These are phyloP conservation scores for Rhodinocichla rosea DNA, from an alignment of 2,113 vertebrate genomes.

Conservation along the genomic window DNA sequence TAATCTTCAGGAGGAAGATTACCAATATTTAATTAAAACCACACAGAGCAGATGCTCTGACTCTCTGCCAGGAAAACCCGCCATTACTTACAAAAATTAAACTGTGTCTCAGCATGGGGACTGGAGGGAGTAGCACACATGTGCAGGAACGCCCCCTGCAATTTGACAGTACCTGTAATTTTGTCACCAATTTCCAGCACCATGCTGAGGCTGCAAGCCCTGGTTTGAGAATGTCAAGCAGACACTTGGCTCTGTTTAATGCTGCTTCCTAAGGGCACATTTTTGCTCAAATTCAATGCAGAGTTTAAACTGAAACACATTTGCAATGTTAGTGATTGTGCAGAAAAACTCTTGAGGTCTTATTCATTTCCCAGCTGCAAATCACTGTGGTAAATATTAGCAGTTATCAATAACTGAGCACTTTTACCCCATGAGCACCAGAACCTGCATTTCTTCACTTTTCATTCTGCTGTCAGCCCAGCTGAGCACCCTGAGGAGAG, in stretches of 20 bases:
- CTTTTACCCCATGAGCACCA: background rate
- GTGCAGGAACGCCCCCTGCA: background rate
- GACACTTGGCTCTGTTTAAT: background rate
- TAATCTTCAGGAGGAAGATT: background rate
- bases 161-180: background rate
- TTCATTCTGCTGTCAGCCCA: background rate
- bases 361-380: background rate
- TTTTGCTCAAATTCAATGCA: background rate
- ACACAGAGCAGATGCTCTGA: background rate
- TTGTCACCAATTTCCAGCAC: background rate
- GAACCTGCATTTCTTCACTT: rapidly evolving
- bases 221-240: background rate
- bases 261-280: background rate
- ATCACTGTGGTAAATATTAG: background rate
- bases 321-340: background rate
- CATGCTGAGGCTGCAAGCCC: background rate
- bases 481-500: background rate
- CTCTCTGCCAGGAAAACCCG: background rate
- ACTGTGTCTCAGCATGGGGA: background rate
- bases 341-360: background rate
- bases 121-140: rapidly evolving
- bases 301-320: background rate
- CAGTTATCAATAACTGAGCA: background rate
- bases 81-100: background rate
- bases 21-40: background rate